These are phyloP conservation scores for Nebria salina DNA, from an alignment of 2,888 invertebrate species.

Conservation along the genomic window DNA sequence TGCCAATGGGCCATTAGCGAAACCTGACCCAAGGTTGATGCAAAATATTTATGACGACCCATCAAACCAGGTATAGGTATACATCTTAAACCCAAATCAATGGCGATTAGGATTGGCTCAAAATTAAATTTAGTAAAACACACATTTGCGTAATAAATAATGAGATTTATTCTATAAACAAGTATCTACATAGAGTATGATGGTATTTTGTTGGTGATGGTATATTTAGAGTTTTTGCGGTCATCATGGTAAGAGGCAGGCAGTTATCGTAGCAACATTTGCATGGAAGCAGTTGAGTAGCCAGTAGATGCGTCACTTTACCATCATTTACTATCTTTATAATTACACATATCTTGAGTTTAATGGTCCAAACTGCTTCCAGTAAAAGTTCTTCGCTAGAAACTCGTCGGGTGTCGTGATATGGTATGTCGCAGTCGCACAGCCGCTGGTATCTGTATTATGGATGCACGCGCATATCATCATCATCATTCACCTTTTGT, in stretches of 20 bases:
- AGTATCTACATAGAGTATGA: background rate
- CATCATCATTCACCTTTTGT: background rate
- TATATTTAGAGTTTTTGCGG: background rate
- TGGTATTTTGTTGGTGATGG: background rate
- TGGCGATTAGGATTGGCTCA: too few species aligned
- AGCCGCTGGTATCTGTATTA: background rate
- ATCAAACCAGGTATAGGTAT: background rate
- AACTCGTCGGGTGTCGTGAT: background rate
- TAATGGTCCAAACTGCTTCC: slow-evolving; percentile 37
- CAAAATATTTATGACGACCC: slow-evolving; percentile 9
- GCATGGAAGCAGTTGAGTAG: slow-evolving; percentile 22
- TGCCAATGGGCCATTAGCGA: slow-evolving; percentile 38
- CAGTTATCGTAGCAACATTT: slow-evolving; percentile 11
- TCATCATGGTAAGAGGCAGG: background rate
- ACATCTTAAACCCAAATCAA: background rate
- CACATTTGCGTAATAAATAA: background rate
- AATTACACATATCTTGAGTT: slow-evolving; percentile 41
- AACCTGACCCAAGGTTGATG: slow-evolving; percentile 14
- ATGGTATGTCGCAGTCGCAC: too few species aligned
- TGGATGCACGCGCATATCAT: background rate
- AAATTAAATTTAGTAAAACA: background rate
- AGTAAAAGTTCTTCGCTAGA: slow-evolving; percentile 32
- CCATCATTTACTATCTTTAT: slow-evolving; percentile 40
- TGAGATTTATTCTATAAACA: background rate
- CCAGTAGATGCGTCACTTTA: slow-evolving; percentile 23